A percentile compares a stretch with the other conserved stretches of the same genome.
These are phyloP conservation scores for Xylocopa sonorina DNA, from an alignment of 1,140 invertebrate species.

Conservation along the genomic window DNA sequence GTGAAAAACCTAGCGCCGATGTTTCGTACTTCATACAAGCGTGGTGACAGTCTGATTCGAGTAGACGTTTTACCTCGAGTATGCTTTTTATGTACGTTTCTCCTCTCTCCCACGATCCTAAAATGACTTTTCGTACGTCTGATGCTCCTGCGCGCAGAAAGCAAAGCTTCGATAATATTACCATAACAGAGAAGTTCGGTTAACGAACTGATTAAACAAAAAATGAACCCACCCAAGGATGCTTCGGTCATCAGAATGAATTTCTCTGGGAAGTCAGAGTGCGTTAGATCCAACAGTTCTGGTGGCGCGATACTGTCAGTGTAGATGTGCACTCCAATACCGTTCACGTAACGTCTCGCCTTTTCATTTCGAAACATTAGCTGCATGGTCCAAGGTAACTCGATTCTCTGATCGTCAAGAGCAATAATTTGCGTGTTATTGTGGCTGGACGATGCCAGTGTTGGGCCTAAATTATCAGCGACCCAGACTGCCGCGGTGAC, in stretches of 20 bases:
- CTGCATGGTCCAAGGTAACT: conserved; percentile 83
- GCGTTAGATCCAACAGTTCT: conserved; percentile 83
- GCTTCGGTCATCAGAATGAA: conserved; percentile 92
- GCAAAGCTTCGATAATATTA: too few species aligned
- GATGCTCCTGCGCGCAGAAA: background rate
- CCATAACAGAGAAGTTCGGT: too few species aligned
- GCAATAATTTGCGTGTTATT: conserved; percentile 85
- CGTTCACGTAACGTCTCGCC: conserved; percentile 81
- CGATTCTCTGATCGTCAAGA: conserved; percentile 88
- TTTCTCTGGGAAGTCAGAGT: conserved; percentile 85
- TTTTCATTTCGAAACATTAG: conserved; percentile 29
- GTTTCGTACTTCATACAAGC: too few species aligned
- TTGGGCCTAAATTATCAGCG: conserved; percentile 87
- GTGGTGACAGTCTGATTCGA: background rate
- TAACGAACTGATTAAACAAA: too few species aligned
- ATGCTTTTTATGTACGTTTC: conserved; percentile 87
- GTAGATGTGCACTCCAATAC: conserved; percentile 87
- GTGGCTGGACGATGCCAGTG: conserved; percentile 83
- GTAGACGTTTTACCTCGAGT: conserved; percentile 81
- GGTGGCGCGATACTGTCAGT: conserved; percentile 83
- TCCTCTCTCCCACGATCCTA: conserved; percentile 90
- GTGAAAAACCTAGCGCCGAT: background rate
- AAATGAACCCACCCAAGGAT: too few species aligned
- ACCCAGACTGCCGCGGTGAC: conserved; percentile 84
- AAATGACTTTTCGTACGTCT: conserved; percentile 76